phyloP scores from a whole-genome alignment of 2,113 vertebrate genomes.

The Melanerpes formicivorus region DNA sequence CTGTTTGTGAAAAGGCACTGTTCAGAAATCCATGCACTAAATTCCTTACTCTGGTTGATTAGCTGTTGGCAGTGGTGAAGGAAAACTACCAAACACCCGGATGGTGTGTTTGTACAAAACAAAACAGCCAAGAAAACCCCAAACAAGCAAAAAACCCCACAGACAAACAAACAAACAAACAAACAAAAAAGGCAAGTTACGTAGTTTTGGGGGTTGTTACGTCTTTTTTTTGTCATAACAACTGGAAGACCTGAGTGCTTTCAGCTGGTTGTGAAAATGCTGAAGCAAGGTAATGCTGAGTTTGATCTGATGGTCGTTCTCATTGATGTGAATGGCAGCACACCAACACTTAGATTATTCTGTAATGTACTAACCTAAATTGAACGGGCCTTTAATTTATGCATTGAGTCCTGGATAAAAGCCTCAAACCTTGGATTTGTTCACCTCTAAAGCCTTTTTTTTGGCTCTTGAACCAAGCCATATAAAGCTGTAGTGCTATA shows the following conservation, averaged over 20 bases:
- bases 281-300: not conserved
- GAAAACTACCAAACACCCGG: not conserved
- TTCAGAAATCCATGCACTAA: not conserved
- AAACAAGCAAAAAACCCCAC: not conserved
- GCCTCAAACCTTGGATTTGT: not conserved
- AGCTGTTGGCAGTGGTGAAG: not conserved
- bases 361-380: not conserved
- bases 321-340: not conserved
- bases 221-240: not conserved
- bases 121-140: no score
- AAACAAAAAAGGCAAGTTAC: not conserved
- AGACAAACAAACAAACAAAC: not conserved
- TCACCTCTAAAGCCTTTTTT: not conserved
- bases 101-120: not conserved
- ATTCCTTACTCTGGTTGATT: not conserved
- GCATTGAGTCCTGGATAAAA: not conserved
- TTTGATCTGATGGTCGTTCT: not conserved
- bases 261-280: not conserved
- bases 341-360: not conserved
- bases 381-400: not conserved
- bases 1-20: not conserved
- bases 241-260: not conserved
- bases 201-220: not conserved
- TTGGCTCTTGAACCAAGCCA: not conserved
- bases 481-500: not conserved